Evolutionary conservation across 2,113 vertebrate species (phyloP).

Genomic region (Excalfactoria chinensis): DNA sequence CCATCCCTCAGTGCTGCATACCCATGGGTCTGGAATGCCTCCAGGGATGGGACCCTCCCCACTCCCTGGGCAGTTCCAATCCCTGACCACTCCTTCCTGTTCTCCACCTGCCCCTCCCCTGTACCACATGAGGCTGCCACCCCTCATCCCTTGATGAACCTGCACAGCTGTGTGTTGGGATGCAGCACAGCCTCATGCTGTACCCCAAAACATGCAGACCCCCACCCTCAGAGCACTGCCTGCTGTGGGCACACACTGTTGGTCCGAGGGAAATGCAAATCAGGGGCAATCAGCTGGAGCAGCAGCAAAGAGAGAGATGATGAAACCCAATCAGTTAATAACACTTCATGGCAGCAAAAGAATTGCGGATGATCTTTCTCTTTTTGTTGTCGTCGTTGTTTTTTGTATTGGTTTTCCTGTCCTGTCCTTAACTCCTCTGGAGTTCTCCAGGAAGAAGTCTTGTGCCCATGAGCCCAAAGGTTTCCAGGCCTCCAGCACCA

Average conservation of each 20-base stretch:
- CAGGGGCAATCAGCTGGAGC: background rate
- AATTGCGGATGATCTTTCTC: slow-evolving; percentile 21
- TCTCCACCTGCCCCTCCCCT: too few species aligned
- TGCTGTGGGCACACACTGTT: background rate
- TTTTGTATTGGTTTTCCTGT: background rate
- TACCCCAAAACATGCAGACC: accelerated
- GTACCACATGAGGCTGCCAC: too few species aligned
- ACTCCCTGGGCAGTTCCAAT: background rate
- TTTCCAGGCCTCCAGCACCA: background rate
- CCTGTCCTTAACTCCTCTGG: background rate
- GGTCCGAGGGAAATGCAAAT: slow-evolving; percentile 51
- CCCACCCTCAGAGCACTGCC: background rate
- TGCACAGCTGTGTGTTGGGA: background rate
- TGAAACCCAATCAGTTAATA: slow-evolving; percentile 66
- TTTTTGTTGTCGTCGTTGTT: background rate
- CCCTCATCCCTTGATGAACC: background rate
- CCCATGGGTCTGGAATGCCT: background rate
- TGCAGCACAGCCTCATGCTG: background rate
- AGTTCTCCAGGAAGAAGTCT: background rate
- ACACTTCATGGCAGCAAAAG: background rate
- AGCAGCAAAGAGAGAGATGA: background rate
- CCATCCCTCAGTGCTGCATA: background rate
- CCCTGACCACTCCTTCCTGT: background rate
- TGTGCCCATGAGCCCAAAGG: background rate
- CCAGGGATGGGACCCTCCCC: too few species aligned